These are phyloP conservation scores for Trichonephila clavata DNA, from an alignment of 1,140 invertebrate species.

Conservation along the genomic window DNA sequence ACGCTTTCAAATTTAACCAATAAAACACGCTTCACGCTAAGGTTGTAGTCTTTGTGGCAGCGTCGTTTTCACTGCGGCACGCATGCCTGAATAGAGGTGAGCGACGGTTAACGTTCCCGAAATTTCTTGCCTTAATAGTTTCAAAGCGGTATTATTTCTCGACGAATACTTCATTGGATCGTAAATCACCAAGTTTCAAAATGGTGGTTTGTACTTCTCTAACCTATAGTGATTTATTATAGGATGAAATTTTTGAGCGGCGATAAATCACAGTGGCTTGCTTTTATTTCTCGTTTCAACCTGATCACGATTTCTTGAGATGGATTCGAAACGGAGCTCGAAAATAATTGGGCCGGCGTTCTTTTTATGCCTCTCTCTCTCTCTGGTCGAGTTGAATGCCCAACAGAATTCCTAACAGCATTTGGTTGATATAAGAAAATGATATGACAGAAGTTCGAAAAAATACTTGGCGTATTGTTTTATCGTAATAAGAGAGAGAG, in stretches of 20 bases:
- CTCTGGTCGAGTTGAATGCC: too few relatives aligned
- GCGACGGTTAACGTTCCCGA: constrained; percentile 49
- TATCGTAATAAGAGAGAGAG: too few relatives aligned
- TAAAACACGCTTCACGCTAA: constrained; percentile 49
- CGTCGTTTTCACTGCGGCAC: constrained; percentile 60
- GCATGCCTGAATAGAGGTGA: constrained; percentile 56
- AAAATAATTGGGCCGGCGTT: neutral
- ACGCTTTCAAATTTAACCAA: constrained; percentile 19
- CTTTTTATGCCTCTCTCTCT: neutral
- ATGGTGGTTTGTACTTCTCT: neutral
- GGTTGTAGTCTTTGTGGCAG: neutral
- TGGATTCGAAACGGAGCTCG: neutral
- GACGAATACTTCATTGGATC: constrained; percentile 34
- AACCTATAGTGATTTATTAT: constrained; percentile 38
- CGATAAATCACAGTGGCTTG: neutral
- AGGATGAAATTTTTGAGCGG: constrained; percentile 6
- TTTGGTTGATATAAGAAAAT: too few relatives aligned
- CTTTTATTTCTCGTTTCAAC: neutral
- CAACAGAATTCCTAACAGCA: too few relatives aligned
- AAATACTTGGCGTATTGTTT: too few relatives aligned
- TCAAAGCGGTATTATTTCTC: constrained; percentile 3
- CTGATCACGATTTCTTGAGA: neutral
- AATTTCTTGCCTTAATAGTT: constrained; percentile 24
- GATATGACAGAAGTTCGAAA: too few relatives aligned
- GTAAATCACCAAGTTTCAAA: constrained; percentile 21